These are phyloP conservation scores for Rynchops niger DNA, from an alignment of 2,113 vertebrate genomes.

Conservation along the genomic window DNA sequence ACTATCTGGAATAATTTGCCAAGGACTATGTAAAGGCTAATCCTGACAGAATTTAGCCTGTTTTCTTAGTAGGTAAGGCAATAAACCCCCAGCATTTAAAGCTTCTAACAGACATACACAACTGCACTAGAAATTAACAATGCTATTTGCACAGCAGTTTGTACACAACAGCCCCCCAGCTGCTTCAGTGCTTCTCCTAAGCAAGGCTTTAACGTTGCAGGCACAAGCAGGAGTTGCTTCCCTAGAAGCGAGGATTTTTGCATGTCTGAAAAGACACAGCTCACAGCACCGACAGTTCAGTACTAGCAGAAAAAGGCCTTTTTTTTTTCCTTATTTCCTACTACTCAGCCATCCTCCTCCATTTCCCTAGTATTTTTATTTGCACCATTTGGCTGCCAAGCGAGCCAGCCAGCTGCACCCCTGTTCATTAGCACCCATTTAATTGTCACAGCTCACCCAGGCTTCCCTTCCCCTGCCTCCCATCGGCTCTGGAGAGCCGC, in stretches of 20 bases:
- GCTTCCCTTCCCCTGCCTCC: background rate
- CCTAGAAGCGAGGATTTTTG: background rate
- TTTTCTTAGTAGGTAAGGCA: background rate
- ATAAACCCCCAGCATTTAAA: background rate
- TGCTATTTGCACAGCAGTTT: background rate
- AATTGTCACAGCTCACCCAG: background rate
- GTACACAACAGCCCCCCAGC: background rate
- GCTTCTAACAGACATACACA: background rate
- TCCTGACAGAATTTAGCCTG: background rate
- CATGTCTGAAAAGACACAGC: background rate
- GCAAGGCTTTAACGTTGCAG: background rate
- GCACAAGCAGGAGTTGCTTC: background rate
- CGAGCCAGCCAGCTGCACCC: background rate
- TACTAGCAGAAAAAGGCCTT: background rate
- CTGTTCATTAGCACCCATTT: background rate
- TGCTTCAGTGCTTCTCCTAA: background rate
- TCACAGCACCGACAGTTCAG: background rate
- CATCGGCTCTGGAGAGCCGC: fast-evolving
- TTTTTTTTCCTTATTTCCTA: background rate
- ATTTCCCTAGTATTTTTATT: background rate
- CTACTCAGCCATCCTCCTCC: background rate
- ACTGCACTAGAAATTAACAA: background rate
- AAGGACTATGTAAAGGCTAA: background rate
- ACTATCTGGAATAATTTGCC: background rate
- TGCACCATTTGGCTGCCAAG: background rate